These are phyloP conservation scores for Tinamus guttatus DNA, from an alignment of 2,113 vertebrate genomes.

Conservation along the genomic window DNA sequence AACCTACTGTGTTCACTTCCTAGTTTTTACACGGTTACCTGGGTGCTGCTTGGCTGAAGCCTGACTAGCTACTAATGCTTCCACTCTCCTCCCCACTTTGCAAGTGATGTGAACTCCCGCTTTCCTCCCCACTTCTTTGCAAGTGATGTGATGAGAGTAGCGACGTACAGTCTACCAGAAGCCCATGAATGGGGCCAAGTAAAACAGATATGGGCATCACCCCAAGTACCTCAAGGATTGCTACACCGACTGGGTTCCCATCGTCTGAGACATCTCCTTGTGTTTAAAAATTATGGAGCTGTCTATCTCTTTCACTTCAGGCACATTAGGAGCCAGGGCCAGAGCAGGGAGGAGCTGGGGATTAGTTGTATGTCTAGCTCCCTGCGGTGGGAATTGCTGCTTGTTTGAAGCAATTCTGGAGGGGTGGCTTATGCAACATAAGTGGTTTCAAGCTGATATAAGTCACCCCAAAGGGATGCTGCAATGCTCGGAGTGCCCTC, in stretches of 20 bases:
- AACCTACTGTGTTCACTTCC: neutral
- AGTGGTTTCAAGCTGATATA: neutral
- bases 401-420: conserved; percentile 15
- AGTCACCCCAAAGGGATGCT: neutral
- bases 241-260: neutral
- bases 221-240: neutral
- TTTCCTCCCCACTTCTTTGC: neutral
- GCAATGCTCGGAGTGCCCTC: accelerated
- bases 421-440: accelerated
- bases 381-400: neutral
- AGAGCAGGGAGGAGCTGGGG: neutral
- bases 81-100: neutral
- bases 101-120: accelerated
- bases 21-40: neutral
- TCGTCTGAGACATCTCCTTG: conserved; percentile 21
- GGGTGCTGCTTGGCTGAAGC: neutral
- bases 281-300: neutral
- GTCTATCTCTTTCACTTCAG: neutral
- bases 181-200: neutral
- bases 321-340: neutral
- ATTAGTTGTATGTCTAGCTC: neutral
- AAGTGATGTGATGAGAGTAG: neutral
- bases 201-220: conserved; percentile 10
- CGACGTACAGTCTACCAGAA: neutral
- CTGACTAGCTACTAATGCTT: neutral